phyloP scores from a whole-genome alignment of 2,888 invertebrate species.

The Thecocarcelia acutangulata region DNA sequence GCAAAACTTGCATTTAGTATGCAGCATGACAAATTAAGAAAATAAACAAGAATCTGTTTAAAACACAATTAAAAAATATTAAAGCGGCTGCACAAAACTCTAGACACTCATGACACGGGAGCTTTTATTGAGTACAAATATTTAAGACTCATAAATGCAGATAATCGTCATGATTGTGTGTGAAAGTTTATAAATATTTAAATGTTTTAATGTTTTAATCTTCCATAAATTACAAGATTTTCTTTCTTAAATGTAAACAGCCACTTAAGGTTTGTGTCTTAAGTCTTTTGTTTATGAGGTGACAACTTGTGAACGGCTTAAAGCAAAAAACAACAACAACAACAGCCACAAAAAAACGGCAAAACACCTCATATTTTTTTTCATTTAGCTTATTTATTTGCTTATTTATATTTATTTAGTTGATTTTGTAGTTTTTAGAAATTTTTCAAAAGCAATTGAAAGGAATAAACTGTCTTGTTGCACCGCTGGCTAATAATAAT shows the following conservation, averaged over 20 bases:
- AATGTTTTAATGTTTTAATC: conserved; percentile 47
- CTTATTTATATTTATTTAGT: too few relatives aligned
- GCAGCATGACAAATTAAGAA: conserved; percentile 65
- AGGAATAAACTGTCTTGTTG: too few relatives aligned
- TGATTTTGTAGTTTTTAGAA: too few relatives aligned
- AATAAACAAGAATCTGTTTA: conserved; percentile 69
- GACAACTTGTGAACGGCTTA: conserved; percentile 38
- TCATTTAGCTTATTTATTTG: too few relatives aligned
- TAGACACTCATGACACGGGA: not conserved
- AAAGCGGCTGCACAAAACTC: conserved; percentile 4
- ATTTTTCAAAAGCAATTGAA: too few relatives aligned
- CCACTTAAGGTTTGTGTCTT: conserved; percentile 38
- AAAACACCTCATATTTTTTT: not conserved
- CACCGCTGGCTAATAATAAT: too few relatives aligned
- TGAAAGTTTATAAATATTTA: conserved; percentile 66
- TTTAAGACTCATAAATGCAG: conserved; percentile 51
- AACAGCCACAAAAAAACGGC: not conserved
- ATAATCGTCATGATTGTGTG: conserved; percentile 54
- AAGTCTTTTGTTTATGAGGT: conserved; percentile 62
- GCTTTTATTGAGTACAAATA: conserved; percentile 36
- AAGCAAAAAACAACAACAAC: not conserved
- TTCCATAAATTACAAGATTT: conserved; percentile 57
- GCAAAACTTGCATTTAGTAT: conserved; percentile 15
- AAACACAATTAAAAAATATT: conserved; percentile 66
- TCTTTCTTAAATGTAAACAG: conserved; percentile 13